Percentiles rank a stretch among this genome's conserved stretches.
Evolutionary conservation across 2,888 invertebrate genomes (phyloP).

Genomic region (Cancer borealis): DNA sequence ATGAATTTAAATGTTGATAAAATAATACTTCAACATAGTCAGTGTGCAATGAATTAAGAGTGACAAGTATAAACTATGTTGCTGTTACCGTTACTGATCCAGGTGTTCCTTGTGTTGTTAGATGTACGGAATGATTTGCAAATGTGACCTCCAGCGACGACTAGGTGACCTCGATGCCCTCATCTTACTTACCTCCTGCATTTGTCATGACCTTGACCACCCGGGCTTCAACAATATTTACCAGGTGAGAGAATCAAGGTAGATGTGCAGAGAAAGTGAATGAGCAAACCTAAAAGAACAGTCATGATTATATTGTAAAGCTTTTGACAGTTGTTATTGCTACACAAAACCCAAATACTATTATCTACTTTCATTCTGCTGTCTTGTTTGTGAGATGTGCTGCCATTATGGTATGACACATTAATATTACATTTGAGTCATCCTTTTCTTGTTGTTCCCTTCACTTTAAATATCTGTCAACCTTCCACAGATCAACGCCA

Average conservation of each 20-base stretch:
- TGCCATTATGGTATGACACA: too few relatives aligned
- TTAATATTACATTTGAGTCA: not conserved
- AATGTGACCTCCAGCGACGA: slow-evolving; percentile 85
- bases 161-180: slow-evolving; percentile 88
- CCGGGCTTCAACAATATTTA: slow-evolving; percentile 81
- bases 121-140: slow-evolving; percentile 91
- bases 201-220: slow-evolving; percentile 87
- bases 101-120: slow-evolving; percentile 79
- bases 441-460: not conserved
- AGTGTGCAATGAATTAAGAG: not conserved
- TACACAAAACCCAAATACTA: too few relatives aligned
- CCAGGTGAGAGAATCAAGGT: slow-evolving; percentile 80
- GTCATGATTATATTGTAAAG: not conserved
- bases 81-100: not conserved
- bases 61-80: not conserved
- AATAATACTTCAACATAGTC: not conserved
- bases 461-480: not conserved
- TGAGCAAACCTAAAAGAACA: not conserved
- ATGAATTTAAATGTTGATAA: not conserved
- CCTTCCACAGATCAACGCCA: slow-evolving; percentile 86
- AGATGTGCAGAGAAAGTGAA: not conserved
- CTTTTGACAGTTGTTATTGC: too few relatives aligned
- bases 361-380: too few relatives aligned
- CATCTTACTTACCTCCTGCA: slow-evolving; percentile 88
- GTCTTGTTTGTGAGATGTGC: too few relatives aligned